Evolutionary conservation across 2,797 vertebrate genomes (phyloP), one percentile per base, ranked within the genome.

Genomic region (Smutsia gigantea): DNA sequence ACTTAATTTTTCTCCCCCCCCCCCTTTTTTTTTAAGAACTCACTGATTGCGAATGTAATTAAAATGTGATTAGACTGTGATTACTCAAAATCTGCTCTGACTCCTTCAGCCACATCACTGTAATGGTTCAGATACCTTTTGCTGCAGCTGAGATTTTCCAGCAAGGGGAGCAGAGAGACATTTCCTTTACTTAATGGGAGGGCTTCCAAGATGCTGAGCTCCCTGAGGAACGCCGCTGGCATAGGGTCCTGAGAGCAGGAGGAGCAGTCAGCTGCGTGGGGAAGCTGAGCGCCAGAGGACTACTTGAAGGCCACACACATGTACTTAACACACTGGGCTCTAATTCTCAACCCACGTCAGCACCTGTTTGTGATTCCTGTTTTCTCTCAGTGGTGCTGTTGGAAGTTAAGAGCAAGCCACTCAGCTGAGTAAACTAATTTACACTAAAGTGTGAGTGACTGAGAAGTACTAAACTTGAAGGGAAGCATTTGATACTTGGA

Each of bases 51-150:
- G n/a, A 55, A 0, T 66, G 88, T 91, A 64, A 90, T 97, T 95
- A 97, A 68, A 92, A 31, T 83, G 92, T 87, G 87, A 96, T 97
- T 97, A 93, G 90, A 11, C 79, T 92, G 63, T 95, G 94, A 96
- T 97, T 87, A 79, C 53, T 95, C 88, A 81, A 83, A 96, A 91
- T 69, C 87, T 77, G 51, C 75, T 53, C 61, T 46, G 72, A n/a
- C 46, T 93, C 19, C 69, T 89, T 87, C n/a, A 63, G 42, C 46
- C 77, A 10, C 57, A 31, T 61, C 0, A 5, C n/a, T 46, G n/a
- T 59, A 46, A 34, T 19, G 81, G 77, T 49, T 77, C 39, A 27
- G 37, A 66, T 5, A 9, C 88, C 59, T 78, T 42, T 68, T 13
- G 34, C n/a, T 3, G 69, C 79, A 66, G 87, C 55, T 79, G 92